These are phyloP conservation scores for Tricholaema leucomelas DNA, from an alignment of 2,113 vertebrate species.

Conservation along the genomic window DNA sequence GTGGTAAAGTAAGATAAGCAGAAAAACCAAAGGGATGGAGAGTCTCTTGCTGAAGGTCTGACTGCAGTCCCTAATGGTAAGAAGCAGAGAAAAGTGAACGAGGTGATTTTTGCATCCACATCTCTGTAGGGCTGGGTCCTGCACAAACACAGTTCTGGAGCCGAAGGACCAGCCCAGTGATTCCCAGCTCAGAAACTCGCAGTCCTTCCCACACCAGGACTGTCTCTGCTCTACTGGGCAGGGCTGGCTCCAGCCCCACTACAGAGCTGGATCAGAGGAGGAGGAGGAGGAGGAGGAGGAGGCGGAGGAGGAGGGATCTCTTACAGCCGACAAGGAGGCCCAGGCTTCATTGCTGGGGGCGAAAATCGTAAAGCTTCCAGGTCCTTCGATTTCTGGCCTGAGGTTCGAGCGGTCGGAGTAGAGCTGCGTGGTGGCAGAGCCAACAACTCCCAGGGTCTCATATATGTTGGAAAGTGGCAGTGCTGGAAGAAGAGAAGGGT, in stretches of 20 bases:
- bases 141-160: background rate
- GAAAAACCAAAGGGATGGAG: background rate
- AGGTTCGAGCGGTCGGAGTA: slow-evolving; percentile 90
- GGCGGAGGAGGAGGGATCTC: slow-evolving; percentile 43
- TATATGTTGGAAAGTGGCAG: slow-evolving; percentile 94
- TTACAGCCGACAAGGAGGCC: slow-evolving; percentile 87
- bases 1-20: background rate
- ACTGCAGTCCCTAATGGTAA: background rate
- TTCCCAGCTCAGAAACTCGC: background rate
- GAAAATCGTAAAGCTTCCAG: slow-evolving; percentile 96
- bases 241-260: background rate
- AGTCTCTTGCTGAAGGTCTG: background rate
- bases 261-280: background rate
- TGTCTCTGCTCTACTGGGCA: background rate
- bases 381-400: slow-evolving; percentile 89
- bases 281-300: background rate
- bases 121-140: background rate
- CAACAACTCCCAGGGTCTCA: slow-evolving; percentile 89
- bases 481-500: slow-evolving; percentile 71
- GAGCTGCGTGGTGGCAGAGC: slow-evolving; percentile 91
- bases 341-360: slow-evolving; percentile 96
- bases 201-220: background rate
- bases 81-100: background rate
- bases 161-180: background rate
- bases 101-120: background rate